Percentiles rank a stretch among this genome's conserved stretches.
Conservation (phyloP, 2,888 invertebrate species). For the Fissipunctia ypsillon region DNA sequence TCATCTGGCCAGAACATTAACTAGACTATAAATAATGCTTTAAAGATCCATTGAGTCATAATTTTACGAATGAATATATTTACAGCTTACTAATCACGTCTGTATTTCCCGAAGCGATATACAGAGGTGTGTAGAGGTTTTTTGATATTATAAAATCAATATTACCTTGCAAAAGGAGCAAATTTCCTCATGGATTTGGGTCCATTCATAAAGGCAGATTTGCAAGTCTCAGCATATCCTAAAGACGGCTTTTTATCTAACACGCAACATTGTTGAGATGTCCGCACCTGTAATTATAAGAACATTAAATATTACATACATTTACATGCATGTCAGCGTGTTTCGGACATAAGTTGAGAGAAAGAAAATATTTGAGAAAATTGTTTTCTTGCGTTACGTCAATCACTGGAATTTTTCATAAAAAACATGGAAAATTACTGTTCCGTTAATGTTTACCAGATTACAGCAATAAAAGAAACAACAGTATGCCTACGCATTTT, state of each 20-base stretch:
- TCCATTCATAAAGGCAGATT: conserved; percentile 91
- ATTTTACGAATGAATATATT: not conserved
- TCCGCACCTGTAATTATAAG: conserved; percentile 80
- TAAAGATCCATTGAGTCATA: too few species aligned
- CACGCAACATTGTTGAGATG: conserved; percentile 85
- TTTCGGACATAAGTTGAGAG: not conserved
- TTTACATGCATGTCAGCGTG: not conserved
- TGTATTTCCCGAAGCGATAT: not conserved
- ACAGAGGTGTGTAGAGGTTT: too few species aligned
- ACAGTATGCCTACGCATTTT: not conserved
- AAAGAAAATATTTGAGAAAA: conserved; percentile 29
- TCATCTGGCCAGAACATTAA: not conserved
- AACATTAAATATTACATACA: conserved; percentile 30
- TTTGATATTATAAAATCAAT: not conserved
- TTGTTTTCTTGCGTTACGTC: not conserved
- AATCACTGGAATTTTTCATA: not conserved
- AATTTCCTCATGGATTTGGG: conserved; percentile 87
- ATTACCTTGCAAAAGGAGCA: conserved; percentile 88
- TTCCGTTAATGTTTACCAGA: conserved; percentile 17
- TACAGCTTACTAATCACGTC: not conserved
- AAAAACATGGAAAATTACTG: conserved; percentile 26
- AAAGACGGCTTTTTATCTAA: conserved; percentile 88
- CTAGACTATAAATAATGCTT: not conserved
- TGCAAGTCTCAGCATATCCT: conserved; percentile 92
- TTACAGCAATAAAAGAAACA: conserved; percentile 8